A percentile compares a stretch with the other conserved stretches of the same genome.
These are phyloP conservation scores for Fistularia commersonii DNA, from an alignment of 2,797 vertebrate genomes.

Conservation along the genomic window DNA sequence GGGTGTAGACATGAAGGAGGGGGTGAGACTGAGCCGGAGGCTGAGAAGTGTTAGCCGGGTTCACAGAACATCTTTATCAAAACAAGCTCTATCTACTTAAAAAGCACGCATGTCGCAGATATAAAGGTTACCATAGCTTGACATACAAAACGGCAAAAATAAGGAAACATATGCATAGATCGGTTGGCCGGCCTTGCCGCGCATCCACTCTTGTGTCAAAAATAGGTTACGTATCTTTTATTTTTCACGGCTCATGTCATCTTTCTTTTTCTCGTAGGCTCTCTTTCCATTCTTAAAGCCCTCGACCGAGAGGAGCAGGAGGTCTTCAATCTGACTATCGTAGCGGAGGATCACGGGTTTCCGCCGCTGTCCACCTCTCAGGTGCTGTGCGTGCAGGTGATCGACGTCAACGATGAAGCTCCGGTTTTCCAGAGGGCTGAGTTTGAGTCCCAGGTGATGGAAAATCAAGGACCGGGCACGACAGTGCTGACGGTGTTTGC, in stretches of 20 bases:
- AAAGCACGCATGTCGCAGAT: constrained; percentile 9
- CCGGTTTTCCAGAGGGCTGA: constrained; percentile 81
- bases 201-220: too few relatives aligned
- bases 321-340: constrained; percentile 84
- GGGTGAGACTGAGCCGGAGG: constrained; percentile 22
- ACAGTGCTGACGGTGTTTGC: constrained; percentile 83
- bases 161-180: too few relatives aligned
- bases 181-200: too few relatives aligned
- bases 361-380: constrained; percentile 85
- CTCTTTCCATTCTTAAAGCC: constrained; percentile 75
- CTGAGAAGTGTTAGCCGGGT: constrained; percentile 22
- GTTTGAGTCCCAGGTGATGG: constrained; percentile 81
- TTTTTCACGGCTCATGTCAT: constrained; percentile 1
- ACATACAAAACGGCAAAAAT: too few relatives aligned
- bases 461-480: constrained; percentile 85
- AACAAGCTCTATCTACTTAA: constrained; percentile 21
- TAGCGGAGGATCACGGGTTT: constrained; percentile 87
- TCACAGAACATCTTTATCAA: constrained; percentile 20
- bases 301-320: constrained; percentile 88
- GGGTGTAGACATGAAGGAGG: constrained; percentile 27
- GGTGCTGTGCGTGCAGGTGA: constrained; percentile 85
- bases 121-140: not conserved
- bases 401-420: constrained; percentile 91
- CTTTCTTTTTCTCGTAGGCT: constrained; percentile 34
- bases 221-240: not conserved